These are phyloP conservation scores for Euschistus heros DNA, from an alignment of 1,140 invertebrate genomes.

Conservation along the genomic window DNA sequence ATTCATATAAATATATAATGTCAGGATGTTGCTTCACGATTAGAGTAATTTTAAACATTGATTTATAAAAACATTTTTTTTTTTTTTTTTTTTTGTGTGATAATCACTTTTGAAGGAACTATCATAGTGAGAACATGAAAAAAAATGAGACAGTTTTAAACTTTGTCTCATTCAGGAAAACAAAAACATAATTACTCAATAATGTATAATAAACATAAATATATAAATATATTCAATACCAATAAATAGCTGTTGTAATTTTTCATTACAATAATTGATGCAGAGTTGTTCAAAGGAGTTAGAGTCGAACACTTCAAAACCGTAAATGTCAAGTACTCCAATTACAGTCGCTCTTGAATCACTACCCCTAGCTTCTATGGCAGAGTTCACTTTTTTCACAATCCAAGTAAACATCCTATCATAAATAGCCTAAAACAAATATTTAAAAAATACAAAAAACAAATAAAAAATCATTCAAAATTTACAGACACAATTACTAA, in stretches of 20 bases:
- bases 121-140: too few species aligned
- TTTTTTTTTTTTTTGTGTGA: too few species aligned
- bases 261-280: conserved; percentile 97
- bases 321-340: conserved; percentile 93
- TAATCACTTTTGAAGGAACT: too few species aligned
- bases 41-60: too few species aligned
- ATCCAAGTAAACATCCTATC: conserved; percentile 89
- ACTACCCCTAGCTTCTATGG: conserved; percentile 46
- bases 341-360: conserved; percentile 65
- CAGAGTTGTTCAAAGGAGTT: conserved; percentile 96
- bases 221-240: conserved; percentile 40
- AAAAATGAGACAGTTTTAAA: too few species aligned
- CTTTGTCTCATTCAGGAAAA: too few species aligned
- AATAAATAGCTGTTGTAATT: conserved; percentile 92
- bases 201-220: too few species aligned
- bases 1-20: too few species aligned
- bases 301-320: conserved; percentile 92
- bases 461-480: conserved; percentile 6
- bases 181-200: too few species aligned
- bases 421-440: conserved; percentile 60
- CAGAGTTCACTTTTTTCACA: conserved; percentile 75
- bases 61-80: too few species aligned
- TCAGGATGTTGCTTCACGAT: too few species aligned
- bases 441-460: conserved; percentile 15
- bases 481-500: too few species aligned